Evolutionary conservation across 2,113 vertebrate species (phyloP).

Genomic region (Stomatorhinus ivindoensis): DNA sequence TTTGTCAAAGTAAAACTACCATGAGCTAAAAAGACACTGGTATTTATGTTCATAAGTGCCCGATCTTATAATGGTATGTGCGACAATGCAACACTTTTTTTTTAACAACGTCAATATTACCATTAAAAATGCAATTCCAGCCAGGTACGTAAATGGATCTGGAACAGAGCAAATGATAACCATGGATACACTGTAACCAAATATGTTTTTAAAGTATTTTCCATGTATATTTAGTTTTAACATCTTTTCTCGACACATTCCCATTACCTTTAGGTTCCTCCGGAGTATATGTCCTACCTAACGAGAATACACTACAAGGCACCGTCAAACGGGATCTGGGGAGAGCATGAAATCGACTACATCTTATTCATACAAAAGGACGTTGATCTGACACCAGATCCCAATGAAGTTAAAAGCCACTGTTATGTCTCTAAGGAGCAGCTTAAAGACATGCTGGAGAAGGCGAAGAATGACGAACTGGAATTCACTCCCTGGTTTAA

Average conservation of each 20-base stretch:
- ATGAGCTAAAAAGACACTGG: too few species aligned
- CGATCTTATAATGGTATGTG: not conserved
- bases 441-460: slow-evolving; percentile 74
- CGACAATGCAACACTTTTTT: too few species aligned
- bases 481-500: slow-evolving; percentile 90
- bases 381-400: slow-evolving; percentile 76
- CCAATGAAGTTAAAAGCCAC: slow-evolving; percentile 87
- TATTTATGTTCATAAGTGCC: not conserved
- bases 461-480: slow-evolving; percentile 70
- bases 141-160: not conserved
- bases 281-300: slow-evolving; percentile 83
- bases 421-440: slow-evolving; percentile 85
- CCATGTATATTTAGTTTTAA: not conserved
- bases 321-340: slow-evolving; percentile 88
- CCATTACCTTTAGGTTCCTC: slow-evolving; percentile 63
- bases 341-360: slow-evolving; percentile 97
- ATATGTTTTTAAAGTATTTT: not conserved
- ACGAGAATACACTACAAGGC: slow-evolving; percentile 96
- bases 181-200: not conserved
- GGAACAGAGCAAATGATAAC: not conserved
- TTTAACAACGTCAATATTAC: not conserved
- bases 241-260: not conserved
- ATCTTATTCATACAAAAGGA: slow-evolving; percentile 90
- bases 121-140: not conserved
- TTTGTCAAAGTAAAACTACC: too few species aligned